Conservation (phyloP, 2,113 vertebrate species). For the Zosterops borbonicus region DNA sequence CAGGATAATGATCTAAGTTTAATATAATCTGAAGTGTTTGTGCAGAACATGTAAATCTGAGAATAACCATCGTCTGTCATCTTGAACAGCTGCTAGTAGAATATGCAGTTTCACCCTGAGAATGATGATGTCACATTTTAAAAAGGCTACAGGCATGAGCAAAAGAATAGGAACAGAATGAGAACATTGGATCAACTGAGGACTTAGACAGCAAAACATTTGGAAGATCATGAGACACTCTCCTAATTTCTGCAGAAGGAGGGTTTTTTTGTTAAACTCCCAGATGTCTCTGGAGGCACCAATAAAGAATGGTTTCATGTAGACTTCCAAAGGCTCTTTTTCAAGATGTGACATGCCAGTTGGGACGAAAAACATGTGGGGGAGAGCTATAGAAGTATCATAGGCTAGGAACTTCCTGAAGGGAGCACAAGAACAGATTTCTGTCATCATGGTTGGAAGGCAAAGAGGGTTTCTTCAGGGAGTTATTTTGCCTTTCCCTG, state of each 20-base stretch:
- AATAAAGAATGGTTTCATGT: neutral
- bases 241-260: neutral
- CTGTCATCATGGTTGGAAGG: neutral
- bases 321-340: neutral
- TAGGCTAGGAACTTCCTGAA: neutral
- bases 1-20: slow-evolving; percentile 9
- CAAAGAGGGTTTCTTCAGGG: neutral
- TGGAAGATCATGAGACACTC: neutral
- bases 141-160: slow-evolving; percentile 28
- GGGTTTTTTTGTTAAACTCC: neutral
- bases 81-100: slow-evolving; percentile 21
- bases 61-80: neutral
- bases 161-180: slow-evolving; percentile 40
- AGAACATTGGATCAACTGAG: slow-evolving; percentile 45
- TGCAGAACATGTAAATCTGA: slow-evolving; percentile 2
- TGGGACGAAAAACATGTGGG: neutral
- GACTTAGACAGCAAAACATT: slow-evolving; percentile 21
- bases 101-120: neutral
- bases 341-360: neutral
- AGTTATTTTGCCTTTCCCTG: neutral
- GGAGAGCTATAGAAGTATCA: neutral
- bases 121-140: slow-evolving; percentile 22
- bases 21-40: neutral
- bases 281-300: neutral
- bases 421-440: neutral